Base-by-base conservation (phyloP, 2,797 vertebrate genomes). In the Neomorphus geoffroyi region DNA sequence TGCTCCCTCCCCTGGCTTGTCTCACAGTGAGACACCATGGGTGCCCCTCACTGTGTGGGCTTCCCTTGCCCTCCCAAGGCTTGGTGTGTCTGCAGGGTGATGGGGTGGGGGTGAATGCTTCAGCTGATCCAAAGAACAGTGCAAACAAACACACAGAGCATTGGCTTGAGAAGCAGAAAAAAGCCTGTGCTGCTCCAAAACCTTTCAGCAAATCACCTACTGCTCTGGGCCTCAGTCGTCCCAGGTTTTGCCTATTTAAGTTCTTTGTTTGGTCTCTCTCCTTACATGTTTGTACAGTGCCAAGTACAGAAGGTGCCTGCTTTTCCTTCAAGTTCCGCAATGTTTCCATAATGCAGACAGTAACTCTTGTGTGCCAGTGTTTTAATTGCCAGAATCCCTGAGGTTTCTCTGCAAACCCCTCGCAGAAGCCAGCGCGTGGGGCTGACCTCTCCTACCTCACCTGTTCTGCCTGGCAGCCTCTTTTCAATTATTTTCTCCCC, bases 401-500 rank as follows among this genome's bases (percentile, higher is more conserved):
- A 60, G 64, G 73, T 64, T 45, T 48, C 78, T 51, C 56, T 15
- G 33, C 56, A 8, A 28, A 14, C 18, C 90, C 81, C 92, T 18
- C 13, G 58, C 86, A 75, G 80, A 45, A 80, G 80, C 51, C 72
- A 26, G 78, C 8, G 10, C 57, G 2, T 0, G 2, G 83, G 24
- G 33, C 78, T 91, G 94, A 93, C 95, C 95, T 80, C 88, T 93
- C 96, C 67, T 9, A 3, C 8, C 86, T 33, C 23, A 7, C 92
- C 54, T 24, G 18, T 60, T 83, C 88, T 73, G 78, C 93, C 80
- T 82, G 90, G 39, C 90, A 85, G 88, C 6, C 41, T 89, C 89
- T 83, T 74, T 50, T 83, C 92, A 80, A 78, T 95, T 94, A 87
- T 71, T 82, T 82, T 89, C 95, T 96, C 84, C 86, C 88, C 45